Evolutionary conservation across 1,140 invertebrate genomes (phyloP), one percentile per base, ranked within the genome.

Genomic region (Pachyrhynchus sulphureomaculatus): DNA sequence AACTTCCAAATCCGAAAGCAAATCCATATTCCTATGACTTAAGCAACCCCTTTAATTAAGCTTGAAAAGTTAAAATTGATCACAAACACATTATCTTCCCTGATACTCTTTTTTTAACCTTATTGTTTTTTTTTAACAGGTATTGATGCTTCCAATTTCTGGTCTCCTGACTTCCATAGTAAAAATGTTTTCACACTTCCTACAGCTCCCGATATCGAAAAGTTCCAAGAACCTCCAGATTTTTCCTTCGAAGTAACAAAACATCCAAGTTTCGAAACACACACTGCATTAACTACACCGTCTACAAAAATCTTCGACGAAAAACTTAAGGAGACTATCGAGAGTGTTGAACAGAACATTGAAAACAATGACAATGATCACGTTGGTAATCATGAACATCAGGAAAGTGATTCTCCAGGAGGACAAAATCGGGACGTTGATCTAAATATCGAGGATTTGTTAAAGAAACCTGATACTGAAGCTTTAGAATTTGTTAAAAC

Each of bases 261-360:
- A 26, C 29, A 66, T 54, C 37, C 12, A 51, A 44, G 41, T 29
- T 52, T 48, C 41, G 36, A 37, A 10, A 34, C 37, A 9, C 52
- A 66, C 18, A 34, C 54, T 10, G 66, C 67, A 32, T 49, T 73
- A 36, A 72, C 73, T 33, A 73, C 74, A 9, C 72, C 74, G 0
- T 69, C 37, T 54, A 65, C 49, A 17, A 37, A 37, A 13, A 29
- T 66, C 17, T 73, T 71, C 36, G 72, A 74, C 56, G 12, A 58
- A 18, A 72, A 68, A 51, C 69, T 62, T 49, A 55, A 68, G 21
- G 62, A 69, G 66, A 62, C 66, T 12, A 57, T 65, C 10, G 59
- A 71, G 33, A 71, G 68, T 49, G 44, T 71, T 9, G 63, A 70
- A 9, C 62, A 71, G 48, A 51, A 65, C 10, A 34, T 68, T 21